phyloP scores from a whole-genome alignment of 1,140 invertebrate genomes.

The Meteorus sp. region DNA sequence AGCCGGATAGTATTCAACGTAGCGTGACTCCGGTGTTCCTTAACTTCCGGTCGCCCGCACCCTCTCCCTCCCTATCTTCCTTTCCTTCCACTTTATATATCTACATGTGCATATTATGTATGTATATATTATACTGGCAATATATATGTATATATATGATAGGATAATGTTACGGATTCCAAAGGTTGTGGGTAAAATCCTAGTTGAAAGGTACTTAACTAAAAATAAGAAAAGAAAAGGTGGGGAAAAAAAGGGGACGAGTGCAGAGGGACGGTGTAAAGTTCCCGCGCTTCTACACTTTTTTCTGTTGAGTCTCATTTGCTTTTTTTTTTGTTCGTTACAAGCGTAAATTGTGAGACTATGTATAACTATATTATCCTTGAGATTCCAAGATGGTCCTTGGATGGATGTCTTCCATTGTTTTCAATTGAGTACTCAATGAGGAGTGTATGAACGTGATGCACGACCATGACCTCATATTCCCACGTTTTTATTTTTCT shows the following conservation, averaged over 20 bases:
- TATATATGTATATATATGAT: too few species aligned
- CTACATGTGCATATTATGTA: background rate
- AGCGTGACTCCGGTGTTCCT: conserved; percentile 24
- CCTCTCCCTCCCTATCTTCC: too few species aligned
- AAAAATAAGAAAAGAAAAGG: too few species aligned
- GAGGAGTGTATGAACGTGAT: too few species aligned
- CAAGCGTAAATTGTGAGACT: background rate
- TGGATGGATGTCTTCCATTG: background rate
- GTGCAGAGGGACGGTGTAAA: too few species aligned
- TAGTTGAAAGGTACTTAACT: too few species aligned
- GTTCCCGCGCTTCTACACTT: background rate
- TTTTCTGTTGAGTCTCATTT: too few species aligned
- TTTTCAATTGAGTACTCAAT: conserved; percentile 20
- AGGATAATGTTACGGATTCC: too few species aligned
- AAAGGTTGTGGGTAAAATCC: background rate
- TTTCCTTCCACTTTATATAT: background rate
- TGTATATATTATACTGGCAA: too few species aligned
- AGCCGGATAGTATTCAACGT: conserved; percentile 20
- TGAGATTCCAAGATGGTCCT: conserved; percentile 15
- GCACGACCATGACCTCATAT: conserved; percentile 22
- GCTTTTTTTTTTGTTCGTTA: too few species aligned
- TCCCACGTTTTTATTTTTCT: conserved; percentile 16
- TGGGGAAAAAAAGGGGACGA: too few species aligned
- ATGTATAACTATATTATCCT: background rate
- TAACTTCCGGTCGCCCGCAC: conserved; percentile 20